phyloP scores from a whole-genome alignment of 2,888 invertebrate genomes.

The Linnaemya vulpina region DNA sequence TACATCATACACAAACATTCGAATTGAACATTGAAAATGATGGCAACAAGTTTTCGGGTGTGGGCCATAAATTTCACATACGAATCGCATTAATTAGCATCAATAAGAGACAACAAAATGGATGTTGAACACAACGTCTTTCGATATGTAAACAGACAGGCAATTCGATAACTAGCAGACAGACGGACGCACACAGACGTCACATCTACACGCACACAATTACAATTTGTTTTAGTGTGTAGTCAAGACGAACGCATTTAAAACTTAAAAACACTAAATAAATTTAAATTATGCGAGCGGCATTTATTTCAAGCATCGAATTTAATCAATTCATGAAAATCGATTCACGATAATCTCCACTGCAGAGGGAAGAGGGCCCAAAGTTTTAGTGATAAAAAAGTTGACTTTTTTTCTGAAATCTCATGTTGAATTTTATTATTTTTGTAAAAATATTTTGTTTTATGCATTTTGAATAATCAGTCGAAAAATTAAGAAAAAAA shows the following conservation, averaged over 20 bases:
- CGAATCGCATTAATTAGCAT: constrained; percentile 82
- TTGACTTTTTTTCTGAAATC: no score
- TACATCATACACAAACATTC: not conserved
- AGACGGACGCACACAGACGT: not conserved
- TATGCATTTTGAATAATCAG: no score
- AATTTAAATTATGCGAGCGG: not conserved
- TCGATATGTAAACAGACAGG: constrained; percentile 31
- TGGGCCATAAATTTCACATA: constrained; percentile 81
- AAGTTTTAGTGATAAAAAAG: constrained; percentile 12
- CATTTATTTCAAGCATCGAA: constrained; percentile 10
- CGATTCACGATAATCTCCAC: not conserved
- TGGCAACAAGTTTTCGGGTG: constrained; percentile 77
- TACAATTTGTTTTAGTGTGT: not conserved
- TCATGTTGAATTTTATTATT: no score
- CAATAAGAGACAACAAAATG: constrained; percentile 74
- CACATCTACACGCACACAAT: not conserved
- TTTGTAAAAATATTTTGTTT: no score
- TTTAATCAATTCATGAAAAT: constrained; percentile 26
- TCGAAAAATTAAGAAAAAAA: no score
- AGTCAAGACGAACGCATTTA: not conserved
- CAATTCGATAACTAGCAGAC: not conserved
- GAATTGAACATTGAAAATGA: constrained; percentile 36
- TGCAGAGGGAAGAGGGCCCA: not conserved
- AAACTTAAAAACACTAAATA: constrained; percentile 6
- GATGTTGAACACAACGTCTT: constrained; percentile 67